phyloP scores from a whole-genome alignment of 2,888 invertebrate genomes.

The Cenopis cana region DNA sequence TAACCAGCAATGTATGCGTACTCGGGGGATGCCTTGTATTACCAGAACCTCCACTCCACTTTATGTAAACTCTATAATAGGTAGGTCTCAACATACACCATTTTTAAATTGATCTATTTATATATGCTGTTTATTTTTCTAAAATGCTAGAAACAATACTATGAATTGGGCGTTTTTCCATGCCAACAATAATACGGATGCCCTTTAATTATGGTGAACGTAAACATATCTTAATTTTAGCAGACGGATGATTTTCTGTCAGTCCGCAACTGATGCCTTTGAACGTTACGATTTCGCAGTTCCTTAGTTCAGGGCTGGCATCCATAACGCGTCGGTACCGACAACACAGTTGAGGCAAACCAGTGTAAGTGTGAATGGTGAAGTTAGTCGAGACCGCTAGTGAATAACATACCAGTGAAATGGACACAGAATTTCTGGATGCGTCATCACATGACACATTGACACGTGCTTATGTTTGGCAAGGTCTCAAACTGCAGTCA shows the following conservation, averaged over 20 bases:
- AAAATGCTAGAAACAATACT: conserved; percentile 38
- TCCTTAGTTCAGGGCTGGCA: neutral
- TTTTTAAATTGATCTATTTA: conserved; percentile 22
- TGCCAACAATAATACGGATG: conserved; percentile 59
- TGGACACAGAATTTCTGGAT: conserved; percentile 7
- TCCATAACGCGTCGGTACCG: neutral
- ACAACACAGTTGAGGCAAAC: neutral
- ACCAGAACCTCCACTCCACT: too few species aligned
- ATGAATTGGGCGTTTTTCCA: conserved; percentile 45
- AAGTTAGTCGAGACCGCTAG: neutral
- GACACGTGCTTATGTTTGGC: conserved; percentile 70
- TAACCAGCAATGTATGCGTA: too few species aligned
- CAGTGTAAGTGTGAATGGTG: neutral
- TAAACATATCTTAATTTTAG: conserved; percentile 63
- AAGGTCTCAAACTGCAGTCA: conserved; percentile 61
- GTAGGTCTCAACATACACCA: too few species aligned
- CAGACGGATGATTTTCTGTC: conserved; percentile 51
- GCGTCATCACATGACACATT: conserved; percentile 29
- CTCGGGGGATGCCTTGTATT: neutral
- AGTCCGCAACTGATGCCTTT: conserved; percentile 38
- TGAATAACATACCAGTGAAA: conserved; percentile 3
- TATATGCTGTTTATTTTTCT: conserved; percentile 36
- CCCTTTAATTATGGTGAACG: conserved; percentile 52
- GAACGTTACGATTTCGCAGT: conserved; percentile 44
- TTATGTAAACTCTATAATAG: too few species aligned